Conservation (phyloP, 2,113 vertebrate genomes). For the Paradoxurus hermaphroditus region DNA sequence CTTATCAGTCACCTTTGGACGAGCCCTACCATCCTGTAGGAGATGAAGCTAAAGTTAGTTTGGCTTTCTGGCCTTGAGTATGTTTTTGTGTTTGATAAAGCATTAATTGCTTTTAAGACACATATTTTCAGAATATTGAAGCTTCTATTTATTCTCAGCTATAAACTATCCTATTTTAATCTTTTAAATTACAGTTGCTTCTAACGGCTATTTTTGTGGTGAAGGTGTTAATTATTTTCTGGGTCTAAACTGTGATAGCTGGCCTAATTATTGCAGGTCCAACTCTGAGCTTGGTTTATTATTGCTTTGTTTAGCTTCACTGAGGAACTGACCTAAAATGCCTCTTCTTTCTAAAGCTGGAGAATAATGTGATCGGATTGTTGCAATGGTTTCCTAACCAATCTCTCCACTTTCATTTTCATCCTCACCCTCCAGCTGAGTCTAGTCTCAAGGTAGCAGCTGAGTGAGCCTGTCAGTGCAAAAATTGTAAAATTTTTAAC, state of each 20-base stretch:
- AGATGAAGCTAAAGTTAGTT: neutral
- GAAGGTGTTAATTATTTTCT: conserved; percentile 66
- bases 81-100: neutral
- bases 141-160: conserved; percentile 24
- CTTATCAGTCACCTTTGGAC: neutral
- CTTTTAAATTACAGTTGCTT: conserved; percentile 34
- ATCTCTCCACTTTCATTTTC: neutral
- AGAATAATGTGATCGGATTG: neutral
- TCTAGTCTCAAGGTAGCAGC: neutral
- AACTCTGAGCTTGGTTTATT: neutral
- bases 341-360: conserved; percentile 44
- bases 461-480: neutral
- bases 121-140: neutral
- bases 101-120: neutral
- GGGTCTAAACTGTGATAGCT: neutral
- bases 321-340: conserved; percentile 57
- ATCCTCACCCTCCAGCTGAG: neutral
- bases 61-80: neutral
- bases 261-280: conserved; percentile 44
- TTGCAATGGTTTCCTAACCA: neutral
- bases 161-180: conserved; percentile 29
- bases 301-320: conserved; percentile 39
- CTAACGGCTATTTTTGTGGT: conserved; percentile 37
- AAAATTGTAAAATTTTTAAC: no score
- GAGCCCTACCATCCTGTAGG: neutral